phyloP scores from a whole-genome alignment of 2,888 invertebrate species.

The Peribatodes rhomboidaria region DNA sequence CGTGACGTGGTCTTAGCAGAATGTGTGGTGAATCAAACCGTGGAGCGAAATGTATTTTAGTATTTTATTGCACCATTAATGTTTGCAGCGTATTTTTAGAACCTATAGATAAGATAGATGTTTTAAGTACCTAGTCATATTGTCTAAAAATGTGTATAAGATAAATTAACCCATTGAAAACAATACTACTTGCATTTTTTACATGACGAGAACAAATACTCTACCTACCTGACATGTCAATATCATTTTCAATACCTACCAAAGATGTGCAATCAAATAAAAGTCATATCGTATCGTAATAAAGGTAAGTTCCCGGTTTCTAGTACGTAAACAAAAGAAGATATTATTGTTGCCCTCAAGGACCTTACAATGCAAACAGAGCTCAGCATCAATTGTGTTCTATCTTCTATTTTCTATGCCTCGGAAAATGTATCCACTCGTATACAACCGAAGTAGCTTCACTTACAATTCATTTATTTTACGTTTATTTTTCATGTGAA shows the following conservation, averaged over 20 bases:
- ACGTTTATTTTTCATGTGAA: slow-evolving; percentile 10
- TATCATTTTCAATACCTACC: background rate
- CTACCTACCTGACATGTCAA: no score
- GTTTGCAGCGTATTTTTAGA: background rate
- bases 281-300: background rate
- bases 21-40: background rate
- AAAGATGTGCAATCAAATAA: slow-evolving; percentile 1
- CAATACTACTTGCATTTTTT: background rate
- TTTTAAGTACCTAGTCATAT: no score
- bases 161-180: background rate
- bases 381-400: slow-evolving; percentile 23
- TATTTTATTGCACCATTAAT: background rate
- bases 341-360: slow-evolving; percentile 14
- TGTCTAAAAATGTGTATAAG: no score
- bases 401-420: slow-evolving; percentile 25
- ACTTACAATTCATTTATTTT: slow-evolving; percentile 16
- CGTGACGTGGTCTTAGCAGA: slow-evolving; percentile 16
- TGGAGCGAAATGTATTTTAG: background rate
- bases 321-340: slow-evolving; percentile 21
- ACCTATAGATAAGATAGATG: background rate
- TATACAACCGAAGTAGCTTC: background rate
- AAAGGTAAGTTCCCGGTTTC: background rate
- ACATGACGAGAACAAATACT: background rate
- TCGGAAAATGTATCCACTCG: slow-evolving; percentile 25
- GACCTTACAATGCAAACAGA: slow-evolving; percentile 33